phyloP scores from a whole-genome alignment of 1,140 invertebrate genomes.

The Melanaphis sacchari region DNA sequence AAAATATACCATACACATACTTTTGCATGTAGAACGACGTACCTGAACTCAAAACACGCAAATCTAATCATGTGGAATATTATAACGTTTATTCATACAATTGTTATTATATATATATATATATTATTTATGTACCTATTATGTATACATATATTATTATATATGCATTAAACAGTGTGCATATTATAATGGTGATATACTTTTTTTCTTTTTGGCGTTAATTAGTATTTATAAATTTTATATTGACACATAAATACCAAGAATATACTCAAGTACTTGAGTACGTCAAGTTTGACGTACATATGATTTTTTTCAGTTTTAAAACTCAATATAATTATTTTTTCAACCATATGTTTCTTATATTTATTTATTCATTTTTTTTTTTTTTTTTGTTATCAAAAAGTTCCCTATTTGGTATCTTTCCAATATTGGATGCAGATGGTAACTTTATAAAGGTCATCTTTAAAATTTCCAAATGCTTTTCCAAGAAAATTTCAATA shows the following conservation, averaged over 20 bases:
- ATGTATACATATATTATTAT: neutral
- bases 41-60: neutral
- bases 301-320: neutral
- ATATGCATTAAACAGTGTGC: neutral
- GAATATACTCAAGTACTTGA: neutral
- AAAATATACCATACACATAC: neutral
- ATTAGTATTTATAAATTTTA: neutral
- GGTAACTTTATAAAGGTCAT: neutral
- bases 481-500: neutral
- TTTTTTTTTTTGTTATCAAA: too few relatives aligned
- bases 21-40: neutral
- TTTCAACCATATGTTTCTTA: neutral
- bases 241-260: neutral
- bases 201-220: neutral
- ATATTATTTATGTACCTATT: neutral
- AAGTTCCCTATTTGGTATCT: neutral
- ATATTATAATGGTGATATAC: neutral
- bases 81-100: neutral
- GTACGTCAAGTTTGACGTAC: neutral
- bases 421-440: neutral
- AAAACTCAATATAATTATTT: neutral
- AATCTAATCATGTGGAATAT: conserved; percentile 5
- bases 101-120: neutral
- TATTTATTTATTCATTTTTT: neutral
- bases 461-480: neutral